Evolutionary conservation across 2,113 vertebrate genomes (phyloP).

Genomic region (Perca flavescens): DNA sequence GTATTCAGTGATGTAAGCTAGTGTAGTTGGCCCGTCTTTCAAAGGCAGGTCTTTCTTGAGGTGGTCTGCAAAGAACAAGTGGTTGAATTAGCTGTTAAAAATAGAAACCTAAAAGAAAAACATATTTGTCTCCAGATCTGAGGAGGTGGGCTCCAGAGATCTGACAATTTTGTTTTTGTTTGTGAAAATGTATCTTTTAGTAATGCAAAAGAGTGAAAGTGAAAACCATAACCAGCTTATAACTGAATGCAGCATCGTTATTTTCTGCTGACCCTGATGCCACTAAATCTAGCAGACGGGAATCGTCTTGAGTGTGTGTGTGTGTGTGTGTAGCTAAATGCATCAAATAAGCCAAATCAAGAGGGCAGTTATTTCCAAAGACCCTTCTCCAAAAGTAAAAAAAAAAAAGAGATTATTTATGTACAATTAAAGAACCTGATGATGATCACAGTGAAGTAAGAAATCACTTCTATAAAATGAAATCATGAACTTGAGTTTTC

Average conservation of each 20-base stretch:
- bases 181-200: conserved; percentile 59
- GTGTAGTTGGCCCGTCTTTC: conserved; percentile 80
- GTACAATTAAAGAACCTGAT: not conserved
- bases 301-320: conserved; percentile 12
- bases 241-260: conserved; percentile 78
- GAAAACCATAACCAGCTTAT: conserved; percentile 74
- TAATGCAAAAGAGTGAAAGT: conserved; percentile 41
- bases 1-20: conserved; percentile 61
- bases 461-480: not conserved
- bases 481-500: conserved; percentile 13
- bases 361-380: conserved; percentile 22
- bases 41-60: conserved; percentile 83
- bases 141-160: conserved; percentile 85
- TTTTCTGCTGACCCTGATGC: conserved; percentile 41
- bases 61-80: conserved; percentile 78
- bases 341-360: conserved; percentile 45
- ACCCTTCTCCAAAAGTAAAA: conserved; percentile 11
- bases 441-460: not conserved
- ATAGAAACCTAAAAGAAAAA: conserved; percentile 62
- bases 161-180: conserved; percentile 64
- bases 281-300: conserved; percentile 18
- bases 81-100: conserved; percentile 59
- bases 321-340: conserved; percentile 20
- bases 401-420: conserved; percentile 8
- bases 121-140: conserved; percentile 84